These are phyloP conservation scores for Ariopsis seemanni DNA, from an alignment of 2,113 vertebrate genomes.

Conservation along the genomic window DNA sequence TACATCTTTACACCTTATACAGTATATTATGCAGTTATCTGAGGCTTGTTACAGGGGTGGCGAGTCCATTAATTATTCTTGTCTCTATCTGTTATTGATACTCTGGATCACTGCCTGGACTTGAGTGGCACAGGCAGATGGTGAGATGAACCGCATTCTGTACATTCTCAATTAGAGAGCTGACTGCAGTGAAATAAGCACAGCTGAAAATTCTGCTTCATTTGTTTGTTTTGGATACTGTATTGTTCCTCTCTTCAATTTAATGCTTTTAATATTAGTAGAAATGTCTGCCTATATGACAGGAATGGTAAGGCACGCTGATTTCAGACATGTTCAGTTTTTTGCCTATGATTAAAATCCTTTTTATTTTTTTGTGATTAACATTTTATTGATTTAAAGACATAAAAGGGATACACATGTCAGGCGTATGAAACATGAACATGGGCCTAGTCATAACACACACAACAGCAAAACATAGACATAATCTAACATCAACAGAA, in stretches of 20 bases:
- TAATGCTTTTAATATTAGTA: not conserved
- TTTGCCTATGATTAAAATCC: not conserved
- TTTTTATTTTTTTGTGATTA: not conserved
- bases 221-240: slow-evolving; percentile 17
- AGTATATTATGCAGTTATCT: not conserved
- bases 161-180: slow-evolving; percentile 15
- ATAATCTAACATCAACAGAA: no score
- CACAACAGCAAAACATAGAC: no score
- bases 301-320: not conserved
- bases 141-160: slow-evolving; percentile 26
- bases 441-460: no score
- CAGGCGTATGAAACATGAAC: no score
- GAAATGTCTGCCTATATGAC: not conserved
- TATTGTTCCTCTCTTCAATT: not conserved
- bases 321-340: not conserved
- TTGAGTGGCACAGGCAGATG: slow-evolving; percentile 36
- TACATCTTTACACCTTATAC: not conserved
- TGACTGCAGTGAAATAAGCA: slow-evolving; percentile 19
- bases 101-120: slow-evolving; percentile 6
- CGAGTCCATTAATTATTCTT: slow-evolving; percentile 36
- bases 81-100: slow-evolving; percentile 39
- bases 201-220: not conserved
- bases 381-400: no score
- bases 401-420: no score
- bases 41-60: not conserved